A percentile compares a stretch with the other conserved stretches of the same genome.
phyloP scores from a whole-genome alignment of 2,888 invertebrate species.

The Synergus umbraculus region DNA sequence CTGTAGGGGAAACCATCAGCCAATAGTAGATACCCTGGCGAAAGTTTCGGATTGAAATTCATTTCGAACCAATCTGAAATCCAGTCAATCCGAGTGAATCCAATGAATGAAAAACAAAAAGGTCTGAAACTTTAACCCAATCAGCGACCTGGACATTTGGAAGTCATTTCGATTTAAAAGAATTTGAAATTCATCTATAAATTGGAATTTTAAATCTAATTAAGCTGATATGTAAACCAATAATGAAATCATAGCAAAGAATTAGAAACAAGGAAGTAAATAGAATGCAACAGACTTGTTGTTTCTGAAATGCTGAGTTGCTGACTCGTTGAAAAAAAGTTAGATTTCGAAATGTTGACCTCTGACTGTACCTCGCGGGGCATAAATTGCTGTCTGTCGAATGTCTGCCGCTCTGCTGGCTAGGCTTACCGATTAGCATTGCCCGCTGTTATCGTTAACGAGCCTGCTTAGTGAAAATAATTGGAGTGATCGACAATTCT shows the following conservation, averaged over 20 bases:
- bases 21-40: too few species aligned
- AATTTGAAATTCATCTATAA: background rate
- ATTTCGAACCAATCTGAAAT: too few species aligned
- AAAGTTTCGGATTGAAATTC: too few species aligned
- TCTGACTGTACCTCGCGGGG: slow-evolving; percentile 32
- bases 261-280: slow-evolving; percentile 6
- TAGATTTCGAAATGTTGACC: slow-evolving; percentile 35
- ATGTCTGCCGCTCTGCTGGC: slow-evolving; percentile 26
- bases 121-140: too few species aligned
- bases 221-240: background rate
- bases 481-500: slow-evolving; percentile 37
- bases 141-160: too few species aligned
- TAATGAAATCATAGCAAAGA: background rate
- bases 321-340: slow-evolving; percentile 21
- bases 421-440: slow-evolving; percentile 29
- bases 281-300: slow-evolving; percentile 15
- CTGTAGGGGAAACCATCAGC: too few species aligned
- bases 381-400: slow-evolving; percentile 37
- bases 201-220: background rate
- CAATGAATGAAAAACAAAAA: too few species aligned
- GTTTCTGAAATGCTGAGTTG: slow-evolving; percentile 19
- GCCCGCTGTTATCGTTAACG: slow-evolving; percentile 40
- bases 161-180: too few species aligned
- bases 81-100: too few species aligned
- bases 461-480: slow-evolving; percentile 37